Evolutionary conservation across 2,113 vertebrate genomes (phyloP).

Genomic region (Phaetusa simplex): DNA sequence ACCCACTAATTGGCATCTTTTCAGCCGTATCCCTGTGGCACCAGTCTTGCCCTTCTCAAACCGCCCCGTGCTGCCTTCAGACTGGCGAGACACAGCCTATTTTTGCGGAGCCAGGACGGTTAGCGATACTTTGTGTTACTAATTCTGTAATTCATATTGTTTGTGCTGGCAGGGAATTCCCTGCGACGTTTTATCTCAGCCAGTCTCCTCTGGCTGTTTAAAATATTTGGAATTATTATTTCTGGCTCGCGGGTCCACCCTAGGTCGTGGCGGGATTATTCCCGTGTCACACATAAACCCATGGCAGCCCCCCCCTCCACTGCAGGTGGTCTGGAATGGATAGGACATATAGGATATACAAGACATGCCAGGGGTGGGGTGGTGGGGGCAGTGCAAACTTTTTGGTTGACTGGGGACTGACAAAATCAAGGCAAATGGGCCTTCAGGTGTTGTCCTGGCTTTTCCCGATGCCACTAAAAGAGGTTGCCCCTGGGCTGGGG

Average conservation of each 20-base stretch:
- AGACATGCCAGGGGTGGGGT: not conserved
- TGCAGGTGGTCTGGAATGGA: not conserved
- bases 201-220: conserved; percentile 44
- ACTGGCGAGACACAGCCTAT: not conserved
- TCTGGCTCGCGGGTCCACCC: not conserved
- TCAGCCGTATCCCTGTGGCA: not conserved
- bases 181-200: conserved; percentile 41
- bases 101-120: conserved; percentile 35
- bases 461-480: not conserved
- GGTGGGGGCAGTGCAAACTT: not conserved
- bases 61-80: not conserved
- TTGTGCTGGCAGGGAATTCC: conserved; percentile 51
- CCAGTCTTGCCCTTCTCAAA: not conserved
- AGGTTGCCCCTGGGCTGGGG: not conserved
- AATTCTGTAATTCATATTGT: conserved; percentile 60
- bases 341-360: not conserved
- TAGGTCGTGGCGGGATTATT: not conserved
- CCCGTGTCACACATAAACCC: not conserved
- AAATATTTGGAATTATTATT: conserved; percentile 64
- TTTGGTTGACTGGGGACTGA: not conserved
- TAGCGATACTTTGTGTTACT: conserved; percentile 48
- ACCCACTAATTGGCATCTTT: conserved; percentile 33
- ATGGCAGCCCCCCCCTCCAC: not conserved
- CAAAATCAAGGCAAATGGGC: not conserved
- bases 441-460: not conserved